A percentile compares a stretch with the other conserved stretches of the same genome.
Conservation (phyloP, 2,888 invertebrate species). For the Zeuzera pyrina region DNA sequence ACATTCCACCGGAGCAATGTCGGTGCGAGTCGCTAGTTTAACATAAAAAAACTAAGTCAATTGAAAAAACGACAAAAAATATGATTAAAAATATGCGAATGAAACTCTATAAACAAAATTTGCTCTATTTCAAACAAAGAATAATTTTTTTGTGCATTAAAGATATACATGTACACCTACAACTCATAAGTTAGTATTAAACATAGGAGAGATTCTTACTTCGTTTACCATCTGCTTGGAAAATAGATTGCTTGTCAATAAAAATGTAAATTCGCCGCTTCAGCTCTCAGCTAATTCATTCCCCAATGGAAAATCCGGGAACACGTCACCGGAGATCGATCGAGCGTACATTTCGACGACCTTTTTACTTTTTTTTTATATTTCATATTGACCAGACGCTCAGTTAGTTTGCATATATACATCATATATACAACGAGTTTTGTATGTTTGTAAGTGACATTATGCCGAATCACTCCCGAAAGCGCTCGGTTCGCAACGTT, state of each 20-base stretch:
- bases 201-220: no score
- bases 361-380: slow-evolving; percentile 39
- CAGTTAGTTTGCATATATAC: slow-evolving; percentile 48
- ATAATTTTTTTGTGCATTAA: no score
- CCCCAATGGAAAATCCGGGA: slow-evolving; percentile 67
- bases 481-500: slow-evolving; percentile 19
- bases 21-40: no score
- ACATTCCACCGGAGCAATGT: no score
- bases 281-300: slow-evolving; percentile 69
- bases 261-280: slow-evolving; percentile 69
- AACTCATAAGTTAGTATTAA: no score
- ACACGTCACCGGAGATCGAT: slow-evolving; percentile 69
- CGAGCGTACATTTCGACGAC: slow-evolving; percentile 56
- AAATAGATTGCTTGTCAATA: slow-evolving; percentile 71
- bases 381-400: slow-evolving; percentile 58
- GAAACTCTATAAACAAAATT: no score
- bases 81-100: no score
- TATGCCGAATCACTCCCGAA: slow-evolving; percentile 23
- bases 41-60: no score
- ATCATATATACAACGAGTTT: slow-evolving; percentile 23
- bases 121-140: no score
- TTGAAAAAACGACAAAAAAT: no score
- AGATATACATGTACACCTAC: no score
- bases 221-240: slow-evolving; percentile 56
- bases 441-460: slow-evolving; percentile 31